Conservation (phyloP, 1,140 invertebrate genomes). For the Hycleus cichorii region DNA sequence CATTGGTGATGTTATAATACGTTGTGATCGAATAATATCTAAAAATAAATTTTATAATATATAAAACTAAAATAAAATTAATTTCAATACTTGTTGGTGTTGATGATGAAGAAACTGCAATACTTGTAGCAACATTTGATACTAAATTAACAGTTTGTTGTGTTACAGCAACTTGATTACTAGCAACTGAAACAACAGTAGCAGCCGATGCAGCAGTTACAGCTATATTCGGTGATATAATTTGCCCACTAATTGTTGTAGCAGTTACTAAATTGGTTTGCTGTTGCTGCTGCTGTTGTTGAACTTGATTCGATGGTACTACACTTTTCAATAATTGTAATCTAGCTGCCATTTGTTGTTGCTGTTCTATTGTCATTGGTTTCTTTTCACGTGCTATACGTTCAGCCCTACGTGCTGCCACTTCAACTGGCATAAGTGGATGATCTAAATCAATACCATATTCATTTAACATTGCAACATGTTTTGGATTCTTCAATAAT, state of each 20-base stretch:
- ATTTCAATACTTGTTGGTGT: background rate
- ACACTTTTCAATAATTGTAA: slow-evolving; percentile 36
- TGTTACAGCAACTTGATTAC: background rate
- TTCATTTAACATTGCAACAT: slow-evolving; percentile 72
- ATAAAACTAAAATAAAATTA: background rate
- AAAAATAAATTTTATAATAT: slow-evolving; percentile 4
- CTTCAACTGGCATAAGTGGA: slow-evolving; percentile 74
- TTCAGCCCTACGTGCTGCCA: slow-evolving; percentile 77
- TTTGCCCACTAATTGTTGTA: background rate
- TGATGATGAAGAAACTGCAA: slow-evolving; percentile 30
- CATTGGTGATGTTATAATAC: slow-evolving; percentile 43
- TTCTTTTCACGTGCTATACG: slow-evolving; percentile 73
- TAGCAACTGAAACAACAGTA: background rate
- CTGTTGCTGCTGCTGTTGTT: background rate
- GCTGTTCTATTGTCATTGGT: slow-evolving; percentile 39
- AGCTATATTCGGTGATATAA: slow-evolving; percentile 4
- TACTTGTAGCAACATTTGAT: slow-evolving; percentile 37
- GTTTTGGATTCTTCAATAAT: slow-evolving; percentile 73
- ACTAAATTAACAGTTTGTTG: slow-evolving; percentile 25
- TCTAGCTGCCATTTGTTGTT: slow-evolving; percentile 22
- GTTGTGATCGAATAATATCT: slow-evolving; percentile 41
- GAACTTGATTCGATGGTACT: background rate
- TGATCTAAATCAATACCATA: slow-evolving; percentile 79
- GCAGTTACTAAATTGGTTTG: background rate
- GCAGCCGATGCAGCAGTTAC: slow-evolving; percentile 3